Evolutionary conservation across 2,113 vertebrate genomes (phyloP).

Genomic region (Cyphotilapia sp.): DNA sequence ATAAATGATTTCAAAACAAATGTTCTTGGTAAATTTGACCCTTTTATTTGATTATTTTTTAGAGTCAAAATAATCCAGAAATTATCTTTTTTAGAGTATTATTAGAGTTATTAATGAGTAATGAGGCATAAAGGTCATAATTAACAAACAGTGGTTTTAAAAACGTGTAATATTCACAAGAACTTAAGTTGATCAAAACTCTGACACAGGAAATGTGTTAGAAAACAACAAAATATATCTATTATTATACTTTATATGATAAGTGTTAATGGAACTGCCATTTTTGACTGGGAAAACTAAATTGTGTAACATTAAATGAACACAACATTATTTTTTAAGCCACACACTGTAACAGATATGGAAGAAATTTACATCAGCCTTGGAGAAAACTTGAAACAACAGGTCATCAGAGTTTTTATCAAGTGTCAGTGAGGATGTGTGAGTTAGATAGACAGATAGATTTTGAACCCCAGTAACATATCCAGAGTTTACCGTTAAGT

Average conservation of each 20-base stretch:
- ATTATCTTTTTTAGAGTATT: neutral
- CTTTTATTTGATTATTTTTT: neutral
- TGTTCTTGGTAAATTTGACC: neutral
- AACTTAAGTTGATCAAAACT: neutral
- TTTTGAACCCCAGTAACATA: neutral
- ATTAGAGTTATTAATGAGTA: neutral
- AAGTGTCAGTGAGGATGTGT: neutral
- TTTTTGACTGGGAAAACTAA: neutral
- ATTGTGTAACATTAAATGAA: neutral
- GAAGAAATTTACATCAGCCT: neutral
- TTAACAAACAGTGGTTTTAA: neutral
- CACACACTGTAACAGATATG: neutral
- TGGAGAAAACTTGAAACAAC: neutral
- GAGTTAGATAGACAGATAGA: neutral
- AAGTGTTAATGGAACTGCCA: rapidly evolving
- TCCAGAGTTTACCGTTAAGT: neutral
- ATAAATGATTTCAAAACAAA: neutral
- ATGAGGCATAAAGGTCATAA: neutral
- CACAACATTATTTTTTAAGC: neutral
- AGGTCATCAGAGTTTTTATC: neutral
- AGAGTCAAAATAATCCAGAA: neutral
- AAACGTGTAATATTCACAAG: neutral
- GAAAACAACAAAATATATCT: rapidly evolving
- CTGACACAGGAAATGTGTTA: neutral
- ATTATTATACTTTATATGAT: neutral